Conservation (phyloP, 2,113 vertebrate species). For the Burhinus oedicnemus region DNA sequence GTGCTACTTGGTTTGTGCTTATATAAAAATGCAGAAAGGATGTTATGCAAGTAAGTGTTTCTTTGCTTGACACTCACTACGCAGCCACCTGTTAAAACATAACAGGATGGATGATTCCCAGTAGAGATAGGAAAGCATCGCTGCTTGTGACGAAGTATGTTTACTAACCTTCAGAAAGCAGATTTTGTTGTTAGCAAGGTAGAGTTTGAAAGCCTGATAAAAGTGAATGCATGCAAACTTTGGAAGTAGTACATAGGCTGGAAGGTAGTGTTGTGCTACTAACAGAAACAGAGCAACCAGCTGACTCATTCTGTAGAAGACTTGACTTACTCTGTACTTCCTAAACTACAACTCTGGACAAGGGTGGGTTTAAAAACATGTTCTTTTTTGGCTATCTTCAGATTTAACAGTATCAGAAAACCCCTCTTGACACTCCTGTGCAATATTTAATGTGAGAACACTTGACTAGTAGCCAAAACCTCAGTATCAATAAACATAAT, state of each 20-base stretch:
- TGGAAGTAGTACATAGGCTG: not conserved
- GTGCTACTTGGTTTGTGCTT: conserved; percentile 18
- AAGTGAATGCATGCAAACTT: not conserved
- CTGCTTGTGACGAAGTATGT: not conserved
- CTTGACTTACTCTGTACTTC: not conserved
- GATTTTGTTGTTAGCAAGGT: not conserved
- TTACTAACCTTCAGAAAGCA: not conserved
- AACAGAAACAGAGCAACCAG: not conserved
- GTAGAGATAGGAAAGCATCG: not conserved
- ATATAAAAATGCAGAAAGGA: conserved; percentile 39
- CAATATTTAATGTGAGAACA: not conserved
- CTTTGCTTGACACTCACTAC: conserved; percentile 13
- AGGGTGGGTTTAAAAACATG: not conserved
- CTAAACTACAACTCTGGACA: not conserved
- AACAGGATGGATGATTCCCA: not conserved
- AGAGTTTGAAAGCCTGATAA: not conserved
- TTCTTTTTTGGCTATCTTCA: not conserved
- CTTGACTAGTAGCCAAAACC: not conserved
- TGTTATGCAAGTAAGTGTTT: conserved; percentile 29
- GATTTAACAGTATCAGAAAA: not conserved
- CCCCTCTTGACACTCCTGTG: not conserved
- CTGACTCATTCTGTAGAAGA: not conserved
- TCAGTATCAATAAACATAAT: not conserved
- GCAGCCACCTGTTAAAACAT: conserved; percentile 38
- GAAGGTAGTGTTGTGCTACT: not conserved